phyloP scores from a whole-genome alignment of 2,888 invertebrate genomes.

The Cryptocheilus praepositus region DNA sequence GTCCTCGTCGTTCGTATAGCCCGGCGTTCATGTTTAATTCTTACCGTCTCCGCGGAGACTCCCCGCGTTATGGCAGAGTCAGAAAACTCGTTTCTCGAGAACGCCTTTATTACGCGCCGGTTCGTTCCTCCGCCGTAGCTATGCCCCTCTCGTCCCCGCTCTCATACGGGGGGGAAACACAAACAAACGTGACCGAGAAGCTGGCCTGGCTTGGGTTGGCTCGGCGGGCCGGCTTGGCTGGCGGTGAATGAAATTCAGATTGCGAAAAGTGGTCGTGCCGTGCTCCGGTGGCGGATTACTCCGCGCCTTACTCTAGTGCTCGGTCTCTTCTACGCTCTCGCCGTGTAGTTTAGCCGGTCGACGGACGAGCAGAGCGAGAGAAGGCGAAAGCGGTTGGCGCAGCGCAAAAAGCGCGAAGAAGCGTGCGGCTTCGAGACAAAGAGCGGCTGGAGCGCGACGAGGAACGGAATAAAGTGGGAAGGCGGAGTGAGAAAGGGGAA shows the following conservation, averaged over 20 bases:
- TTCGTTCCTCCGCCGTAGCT: slow-evolving; percentile 11
- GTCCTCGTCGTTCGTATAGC: background rate
- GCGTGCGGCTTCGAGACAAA: background rate
- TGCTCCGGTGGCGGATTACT: background rate
- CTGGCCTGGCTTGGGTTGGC: slow-evolving; percentile 1
- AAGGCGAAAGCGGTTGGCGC: background rate
- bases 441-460: too few species aligned
- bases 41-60: slow-evolving; percentile 6
- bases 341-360: background rate
- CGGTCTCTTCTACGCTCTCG: background rate
- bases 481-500: slow-evolving; percentile 24
- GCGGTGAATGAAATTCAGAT: slow-evolving; percentile 41
- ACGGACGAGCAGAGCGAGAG: background rate
- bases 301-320: background rate
- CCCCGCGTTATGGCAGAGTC: background rate
- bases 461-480: background rate
- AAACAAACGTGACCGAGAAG: slow-evolving; percentile 6
- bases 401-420: background rate
- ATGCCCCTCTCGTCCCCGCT: background rate
- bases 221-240: slow-evolving; percentile 1
- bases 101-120: slow-evolving; percentile 24
- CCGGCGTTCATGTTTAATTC: background rate
- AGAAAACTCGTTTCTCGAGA: slow-evolving; percentile 25
- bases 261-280: slow-evolving; percentile 24
- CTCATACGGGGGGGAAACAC: background rate